Percentiles rank a stretch among this genome's conserved stretches.
Evolutionary conservation across 2,797 vertebrate genomes (phyloP).

Genomic region (Borostomias antarcticus): DNA sequence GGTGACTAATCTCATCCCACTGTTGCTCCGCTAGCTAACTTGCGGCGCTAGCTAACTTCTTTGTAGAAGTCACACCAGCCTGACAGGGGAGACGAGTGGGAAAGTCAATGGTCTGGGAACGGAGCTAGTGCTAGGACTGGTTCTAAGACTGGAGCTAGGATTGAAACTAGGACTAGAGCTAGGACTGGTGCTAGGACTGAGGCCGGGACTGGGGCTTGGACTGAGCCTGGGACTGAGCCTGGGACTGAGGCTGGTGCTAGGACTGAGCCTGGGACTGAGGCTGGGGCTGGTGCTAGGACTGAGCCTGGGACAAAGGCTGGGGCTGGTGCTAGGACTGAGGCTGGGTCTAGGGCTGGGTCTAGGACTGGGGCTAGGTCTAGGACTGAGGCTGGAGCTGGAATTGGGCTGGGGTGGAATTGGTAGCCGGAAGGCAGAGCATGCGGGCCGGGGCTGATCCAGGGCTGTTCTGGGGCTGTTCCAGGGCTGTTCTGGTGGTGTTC

Average conservation of each 20-base stretch:
- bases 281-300: too few species aligned
- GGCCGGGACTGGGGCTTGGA: slow-evolving; percentile 14
- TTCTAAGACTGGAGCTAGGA: slow-evolving; percentile 39
- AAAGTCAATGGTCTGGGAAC: not conserved
- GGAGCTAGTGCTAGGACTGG: slow-evolving; percentile 32
- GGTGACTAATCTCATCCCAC: slow-evolving; percentile 41
- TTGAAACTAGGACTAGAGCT: not conserved
- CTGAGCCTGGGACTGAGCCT: slow-evolving; percentile 51
- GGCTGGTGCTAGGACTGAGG: too few species aligned
- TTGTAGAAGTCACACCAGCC: slow-evolving; percentile 35
- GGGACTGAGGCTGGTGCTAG: slow-evolving; percentile 50
- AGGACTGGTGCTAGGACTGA: slow-evolving; percentile 19
- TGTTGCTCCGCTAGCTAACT: slow-evolving; percentile 37
- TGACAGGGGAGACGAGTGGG: slow-evolving; percentile 34
- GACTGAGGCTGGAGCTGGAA: too few species aligned
- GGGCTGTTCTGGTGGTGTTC: too few species aligned
- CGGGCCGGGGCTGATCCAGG: slow-evolving; percentile 33
- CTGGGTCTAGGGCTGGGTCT: too few species aligned
- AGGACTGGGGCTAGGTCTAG: too few species aligned
- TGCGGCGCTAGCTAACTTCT: too few species aligned
- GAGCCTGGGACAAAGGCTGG: too few species aligned
- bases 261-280: slow-evolving; percentile 38
- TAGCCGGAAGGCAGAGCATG: too few species aligned
- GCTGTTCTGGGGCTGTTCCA: too few species aligned
- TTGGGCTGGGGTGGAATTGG: too few species aligned